A percentile compares a stretch with the other conserved stretches of the same genome.
These are phyloP conservation scores for Drosophila orena DNA, from an alignment of 1,140 invertebrate species.

Conservation along the genomic window DNA sequence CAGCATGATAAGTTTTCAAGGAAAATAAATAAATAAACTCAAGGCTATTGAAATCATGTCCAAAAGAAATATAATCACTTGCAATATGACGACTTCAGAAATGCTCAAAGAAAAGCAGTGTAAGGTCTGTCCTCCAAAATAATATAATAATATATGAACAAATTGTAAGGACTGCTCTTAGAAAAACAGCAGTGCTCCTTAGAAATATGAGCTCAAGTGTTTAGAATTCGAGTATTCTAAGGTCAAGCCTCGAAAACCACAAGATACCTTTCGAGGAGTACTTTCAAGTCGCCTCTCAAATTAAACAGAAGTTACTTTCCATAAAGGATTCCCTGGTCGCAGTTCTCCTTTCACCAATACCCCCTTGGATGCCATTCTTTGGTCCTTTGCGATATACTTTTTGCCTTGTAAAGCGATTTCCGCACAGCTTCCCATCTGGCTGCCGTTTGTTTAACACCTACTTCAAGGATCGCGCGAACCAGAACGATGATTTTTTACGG, in stretches of 20 bases:
- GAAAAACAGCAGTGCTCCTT: conserved; percentile 5
- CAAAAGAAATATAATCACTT: not conserved
- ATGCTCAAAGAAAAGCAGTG: not conserved
- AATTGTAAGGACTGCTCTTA: not conserved
- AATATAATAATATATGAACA: not conserved
- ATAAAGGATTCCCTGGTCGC: conserved; percentile 20
- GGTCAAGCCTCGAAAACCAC: conserved; percentile 26
- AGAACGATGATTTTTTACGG: conserved; percentile 49
- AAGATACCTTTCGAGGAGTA: conserved; percentile 19
- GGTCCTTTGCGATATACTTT: not conserved
- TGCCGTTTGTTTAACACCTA: conserved; percentile 63
- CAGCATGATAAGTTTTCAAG: not conserved
- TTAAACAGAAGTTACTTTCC: conserved; percentile 39
- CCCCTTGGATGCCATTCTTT: conserved; percentile 26
- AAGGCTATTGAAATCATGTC: not conserved
- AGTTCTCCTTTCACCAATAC: conserved; percentile 11
- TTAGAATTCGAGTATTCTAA: conserved; percentile 6
- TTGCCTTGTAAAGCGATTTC: conserved; percentile 22
- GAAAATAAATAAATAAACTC: not conserved
- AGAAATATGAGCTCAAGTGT: conserved; percentile 19
- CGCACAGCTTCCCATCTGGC: conserved; percentile 45
- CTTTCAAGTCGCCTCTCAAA: conserved; percentile 34
- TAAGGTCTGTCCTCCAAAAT: conserved; percentile 3
- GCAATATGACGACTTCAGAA: not conserved
- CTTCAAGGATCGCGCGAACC: conserved; percentile 31